Evolutionary conservation across 2,797 vertebrate genomes (phyloP).

Genomic region (Alfaro cultratus): DNA sequence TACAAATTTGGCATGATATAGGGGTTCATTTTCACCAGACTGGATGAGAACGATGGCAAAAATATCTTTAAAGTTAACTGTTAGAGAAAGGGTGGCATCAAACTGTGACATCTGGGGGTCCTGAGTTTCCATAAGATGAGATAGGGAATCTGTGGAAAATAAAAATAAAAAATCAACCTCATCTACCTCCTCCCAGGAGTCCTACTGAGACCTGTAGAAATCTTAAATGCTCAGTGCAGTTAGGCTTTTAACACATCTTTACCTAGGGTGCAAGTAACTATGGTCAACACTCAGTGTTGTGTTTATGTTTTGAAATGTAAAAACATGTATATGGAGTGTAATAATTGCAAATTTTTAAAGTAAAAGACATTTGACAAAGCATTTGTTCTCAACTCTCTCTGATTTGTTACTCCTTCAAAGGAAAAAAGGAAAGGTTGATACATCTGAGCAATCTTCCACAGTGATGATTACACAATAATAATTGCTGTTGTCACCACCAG

Average conservation of each 20-base stretch:
- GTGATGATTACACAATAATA: slow-evolving; percentile 66
- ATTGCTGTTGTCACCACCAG: slow-evolving; percentile 62
- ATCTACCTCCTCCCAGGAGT: too few relatives aligned
- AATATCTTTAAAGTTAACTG: background rate
- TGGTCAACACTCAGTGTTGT: background rate
- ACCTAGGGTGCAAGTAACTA: background rate
- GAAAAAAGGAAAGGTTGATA: slow-evolving; percentile 15
- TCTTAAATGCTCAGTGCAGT: too few relatives aligned
- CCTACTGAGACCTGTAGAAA: too few relatives aligned
- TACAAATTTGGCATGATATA: background rate
- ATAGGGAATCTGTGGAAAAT: too few relatives aligned
- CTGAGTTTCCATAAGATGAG: background rate
- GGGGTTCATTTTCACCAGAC: background rate
- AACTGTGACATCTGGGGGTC: background rate
- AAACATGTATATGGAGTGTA: background rate
- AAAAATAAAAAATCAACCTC: too few relatives aligned
- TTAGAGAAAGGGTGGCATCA: too few relatives aligned
- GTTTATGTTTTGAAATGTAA: background rate
- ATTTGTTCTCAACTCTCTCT: slow-evolving; percentile 8
- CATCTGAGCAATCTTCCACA: slow-evolving; percentile 34
- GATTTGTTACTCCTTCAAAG: slow-evolving; percentile 13
- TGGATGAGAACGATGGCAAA: background rate
- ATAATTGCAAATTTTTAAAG: background rate
- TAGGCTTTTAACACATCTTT: background rate
- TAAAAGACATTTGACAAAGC: background rate